phyloP scores from a whole-genome alignment of 2,113 vertebrate species.

The Calonectris borealis region DNA sequence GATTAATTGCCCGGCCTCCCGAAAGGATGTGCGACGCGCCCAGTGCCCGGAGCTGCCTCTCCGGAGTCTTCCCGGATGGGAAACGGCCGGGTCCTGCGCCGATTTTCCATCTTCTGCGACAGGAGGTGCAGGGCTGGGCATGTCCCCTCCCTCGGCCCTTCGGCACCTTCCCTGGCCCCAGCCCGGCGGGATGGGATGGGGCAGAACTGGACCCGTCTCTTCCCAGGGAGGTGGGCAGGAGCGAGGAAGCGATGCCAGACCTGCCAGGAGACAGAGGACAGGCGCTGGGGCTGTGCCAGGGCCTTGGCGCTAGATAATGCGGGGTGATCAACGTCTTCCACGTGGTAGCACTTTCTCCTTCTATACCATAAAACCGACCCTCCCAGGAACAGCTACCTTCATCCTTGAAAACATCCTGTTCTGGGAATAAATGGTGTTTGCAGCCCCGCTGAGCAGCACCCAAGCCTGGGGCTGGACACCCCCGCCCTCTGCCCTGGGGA shows the following conservation, averaged over 20 bases:
- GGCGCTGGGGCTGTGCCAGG: neutral
- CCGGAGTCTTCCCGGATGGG: neutral
- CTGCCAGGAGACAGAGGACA: accelerated
- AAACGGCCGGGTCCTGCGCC: accelerated
- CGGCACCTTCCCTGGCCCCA: neutral
- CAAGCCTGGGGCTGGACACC: neutral
- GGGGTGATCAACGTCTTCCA: neutral
- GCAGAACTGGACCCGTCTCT: accelerated
- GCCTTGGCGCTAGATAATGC: too few relatives aligned
- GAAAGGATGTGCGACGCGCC: neutral
- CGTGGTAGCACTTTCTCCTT: neutral
- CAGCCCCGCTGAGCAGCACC: neutral
- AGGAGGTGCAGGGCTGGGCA: neutral
- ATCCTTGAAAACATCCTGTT: neutral
- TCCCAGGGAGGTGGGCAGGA: accelerated
- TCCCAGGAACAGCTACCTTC: neutral
- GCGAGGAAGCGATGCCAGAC: accelerated
- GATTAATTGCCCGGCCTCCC: neutral
- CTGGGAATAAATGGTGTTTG: neutral
- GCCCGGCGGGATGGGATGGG: neutral
- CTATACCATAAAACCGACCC: neutral
- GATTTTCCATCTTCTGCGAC: neutral
- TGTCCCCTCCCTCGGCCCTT: accelerated
- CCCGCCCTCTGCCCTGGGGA: neutral
- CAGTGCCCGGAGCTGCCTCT: neutral